These are phyloP conservation scores for Astatoreochromis straeleni DNA, from an alignment of 2,113 vertebrate genomes.

Conservation along the genomic window DNA sequence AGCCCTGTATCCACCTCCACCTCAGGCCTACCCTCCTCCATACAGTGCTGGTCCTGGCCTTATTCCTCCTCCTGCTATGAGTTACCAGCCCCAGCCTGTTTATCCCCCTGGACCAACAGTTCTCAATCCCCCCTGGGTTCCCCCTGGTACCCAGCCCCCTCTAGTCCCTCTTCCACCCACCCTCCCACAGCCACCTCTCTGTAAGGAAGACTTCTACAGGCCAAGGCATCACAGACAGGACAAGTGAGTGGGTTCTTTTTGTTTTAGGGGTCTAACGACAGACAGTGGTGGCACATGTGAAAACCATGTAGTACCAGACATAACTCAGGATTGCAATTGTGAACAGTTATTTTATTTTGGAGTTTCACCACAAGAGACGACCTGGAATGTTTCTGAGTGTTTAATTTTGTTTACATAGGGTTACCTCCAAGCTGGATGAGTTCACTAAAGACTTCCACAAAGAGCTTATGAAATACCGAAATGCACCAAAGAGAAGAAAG, in stretches of 20 bases:
- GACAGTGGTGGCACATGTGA: background rate
- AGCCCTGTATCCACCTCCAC: constrained; percentile 48
- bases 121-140: constrained; percentile 79
- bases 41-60: constrained; percentile 74
- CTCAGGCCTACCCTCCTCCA: constrained; percentile 49
- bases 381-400: background rate
- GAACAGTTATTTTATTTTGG: background rate
- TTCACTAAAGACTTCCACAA: constrained; percentile 99
- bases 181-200: constrained; percentile 82
- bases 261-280: background rate
- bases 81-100: constrained; percentile 82
- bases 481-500: constrained; percentile 92
- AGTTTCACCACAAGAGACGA: background rate
- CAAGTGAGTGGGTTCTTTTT: constrained; percentile 78
- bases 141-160: constrained; percentile 81
- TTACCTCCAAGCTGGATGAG: constrained; percentile 97
- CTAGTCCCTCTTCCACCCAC: constrained; percentile 72
- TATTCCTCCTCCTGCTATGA: constrained; percentile 80
- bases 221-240: constrained; percentile 91
- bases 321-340: background rate
- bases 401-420: constrained; percentile 73
- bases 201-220: constrained; percentile 96
- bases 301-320: background rate
- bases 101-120: constrained; percentile 78
- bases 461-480: constrained; percentile 98